These are phyloP conservation scores for Eriocheir sinensis DNA, from an alignment of 1,140 invertebrate genomes.

Conservation along the genomic window DNA sequence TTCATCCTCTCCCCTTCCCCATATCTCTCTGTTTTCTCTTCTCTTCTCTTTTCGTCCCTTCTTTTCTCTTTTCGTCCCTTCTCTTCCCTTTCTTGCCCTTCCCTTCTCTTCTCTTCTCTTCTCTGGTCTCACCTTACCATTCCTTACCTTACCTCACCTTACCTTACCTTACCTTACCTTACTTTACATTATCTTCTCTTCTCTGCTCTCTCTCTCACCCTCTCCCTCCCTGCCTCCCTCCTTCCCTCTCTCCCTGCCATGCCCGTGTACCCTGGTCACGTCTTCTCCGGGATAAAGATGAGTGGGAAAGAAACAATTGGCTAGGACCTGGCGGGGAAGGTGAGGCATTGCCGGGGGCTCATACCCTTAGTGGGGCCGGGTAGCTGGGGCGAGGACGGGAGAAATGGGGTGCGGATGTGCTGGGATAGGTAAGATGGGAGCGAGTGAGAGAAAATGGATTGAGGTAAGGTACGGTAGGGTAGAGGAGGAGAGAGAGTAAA, in stretches of 20 bases:
- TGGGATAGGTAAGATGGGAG: neutral
- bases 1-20: neutral
- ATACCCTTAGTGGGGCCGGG: neutral
- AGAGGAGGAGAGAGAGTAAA: no score
- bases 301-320: conserved; percentile 35
- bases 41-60: neutral
- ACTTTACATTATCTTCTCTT: neutral
- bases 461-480: no score
- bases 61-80: neutral
- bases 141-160: neutral
- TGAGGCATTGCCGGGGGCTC: conserved; percentile 20
- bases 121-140: neutral
- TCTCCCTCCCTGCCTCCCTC: neutral
- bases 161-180: neutral
- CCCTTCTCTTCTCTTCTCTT: no score
- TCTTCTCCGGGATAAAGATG: neutral
- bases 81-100: neutral
- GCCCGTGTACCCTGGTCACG: neutral
- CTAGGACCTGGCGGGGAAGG: neutral
- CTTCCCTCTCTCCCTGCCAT: neutral
- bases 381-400: neutral
- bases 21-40: neutral
- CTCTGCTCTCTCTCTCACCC: neutral
- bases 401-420: neutral
- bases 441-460: no score